phyloP scores from a whole-genome alignment of 2,113 vertebrate species.

The Mobula birostris region DNA sequence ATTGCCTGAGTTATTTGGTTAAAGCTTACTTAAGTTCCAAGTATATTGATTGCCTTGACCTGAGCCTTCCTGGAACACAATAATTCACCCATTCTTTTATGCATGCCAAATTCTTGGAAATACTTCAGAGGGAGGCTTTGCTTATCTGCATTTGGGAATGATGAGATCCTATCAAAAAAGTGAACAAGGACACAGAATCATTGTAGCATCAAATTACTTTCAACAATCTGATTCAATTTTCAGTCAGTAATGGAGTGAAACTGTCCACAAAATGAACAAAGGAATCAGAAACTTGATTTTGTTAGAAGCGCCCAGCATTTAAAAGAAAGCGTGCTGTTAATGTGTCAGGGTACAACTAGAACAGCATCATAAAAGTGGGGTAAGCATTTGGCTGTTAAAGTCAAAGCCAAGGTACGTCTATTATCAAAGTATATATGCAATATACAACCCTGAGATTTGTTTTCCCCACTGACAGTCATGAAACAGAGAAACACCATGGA shows the following conservation, averaged over 20 bases:
- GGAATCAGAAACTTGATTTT: not conserved
- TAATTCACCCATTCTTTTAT: not conserved
- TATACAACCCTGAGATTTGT: too few species aligned
- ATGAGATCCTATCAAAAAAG: not conserved
- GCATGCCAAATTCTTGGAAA: slow-evolving; percentile 10
- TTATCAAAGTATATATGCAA: too few species aligned
- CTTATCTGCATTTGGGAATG: not conserved
- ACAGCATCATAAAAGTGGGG: not conserved
- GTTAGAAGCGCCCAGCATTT: not conserved
- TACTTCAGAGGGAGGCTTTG: not conserved
- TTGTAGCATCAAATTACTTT: not conserved
- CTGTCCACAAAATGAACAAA: not conserved
- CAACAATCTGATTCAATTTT: not conserved
- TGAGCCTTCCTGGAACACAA: not conserved
- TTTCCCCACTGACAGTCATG: too few species aligned
- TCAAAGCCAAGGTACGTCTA: not conserved
- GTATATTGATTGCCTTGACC: not conserved
- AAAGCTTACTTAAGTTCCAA: not conserved
- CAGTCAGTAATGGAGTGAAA: not conserved
- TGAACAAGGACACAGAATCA: not conserved
- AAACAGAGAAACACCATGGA: too few species aligned
- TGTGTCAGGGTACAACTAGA: not conserved
- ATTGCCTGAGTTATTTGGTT: not conserved
- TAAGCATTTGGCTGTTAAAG: not conserved
- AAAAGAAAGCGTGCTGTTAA: not conserved